A percentile compares a stretch with the other conserved stretches of the same genome.
Evolutionary conservation across 2,888 invertebrate species (phyloP).

Genomic region (Drymonia ruficornis): DNA sequence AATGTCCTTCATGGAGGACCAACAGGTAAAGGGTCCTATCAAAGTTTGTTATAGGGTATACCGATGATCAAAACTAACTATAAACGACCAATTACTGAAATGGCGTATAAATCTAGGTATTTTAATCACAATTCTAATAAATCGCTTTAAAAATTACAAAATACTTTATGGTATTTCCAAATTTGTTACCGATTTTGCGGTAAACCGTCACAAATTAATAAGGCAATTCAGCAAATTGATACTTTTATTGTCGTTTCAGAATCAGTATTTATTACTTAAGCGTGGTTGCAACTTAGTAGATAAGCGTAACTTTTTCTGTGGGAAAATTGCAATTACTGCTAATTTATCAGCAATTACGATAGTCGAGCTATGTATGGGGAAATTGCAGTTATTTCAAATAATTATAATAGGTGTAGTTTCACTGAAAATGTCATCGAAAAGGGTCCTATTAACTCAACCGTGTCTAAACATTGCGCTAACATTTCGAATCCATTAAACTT

Average conservation of each 20-base stretch:
- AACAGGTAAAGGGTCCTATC: no score
- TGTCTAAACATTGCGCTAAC: slow-evolving; percentile 21
- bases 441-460: slow-evolving; percentile 16
- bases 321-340: neutral
- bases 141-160: no score
- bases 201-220: neutral
- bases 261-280: neutral
- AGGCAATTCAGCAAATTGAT: neutral
- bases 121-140: no score
- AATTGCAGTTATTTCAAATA: no score
- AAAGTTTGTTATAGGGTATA: no score
- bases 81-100: no score
- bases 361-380: no score
- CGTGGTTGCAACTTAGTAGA: neutral
- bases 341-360: neutral
- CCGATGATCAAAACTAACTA: no score
- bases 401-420: neutral
- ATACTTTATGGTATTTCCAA: neutral
- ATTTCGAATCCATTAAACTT: slow-evolving; percentile 24
- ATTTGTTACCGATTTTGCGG: neutral
- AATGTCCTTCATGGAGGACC: no score
- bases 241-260: neutral
- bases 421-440: slow-evolving; percentile 9
- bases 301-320: neutral
- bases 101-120: no score